Evolutionary conservation across 2,888 invertebrate species (phyloP), one percentile per base, ranked within the genome.

Genomic region (Cephus rjabovi): DNA sequence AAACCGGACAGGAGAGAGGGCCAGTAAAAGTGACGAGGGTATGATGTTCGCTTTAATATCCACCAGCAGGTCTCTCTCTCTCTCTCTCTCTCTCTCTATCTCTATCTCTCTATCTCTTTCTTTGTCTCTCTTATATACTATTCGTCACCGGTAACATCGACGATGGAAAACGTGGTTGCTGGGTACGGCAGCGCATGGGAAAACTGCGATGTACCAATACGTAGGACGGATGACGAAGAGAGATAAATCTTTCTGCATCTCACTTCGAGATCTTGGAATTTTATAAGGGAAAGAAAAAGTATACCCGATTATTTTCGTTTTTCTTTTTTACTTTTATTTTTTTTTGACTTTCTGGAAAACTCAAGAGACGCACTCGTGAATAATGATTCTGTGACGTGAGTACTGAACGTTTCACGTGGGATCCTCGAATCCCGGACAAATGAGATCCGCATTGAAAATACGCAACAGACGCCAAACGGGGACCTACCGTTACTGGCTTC

Each of bases 1-100:
- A 70, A 70, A 70, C 30, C 30, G 70, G 84, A 83, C 75, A 81
- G 33, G 84, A 85, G 82, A 77, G 81, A 85, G 81, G 86, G 81
- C 84, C 86, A 86, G 89, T 87, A 87, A 88, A 88, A 90, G 89
- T 90, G 90, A 90, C 89, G 90, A 90, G 90, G 90, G 90, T 91
- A 90, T 90, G 90, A 90, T 90, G 90, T 90, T 90, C 89, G 89
- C 89, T 90, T 90, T 90, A 90, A 90, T 90, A 89, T 90, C 89
- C 88, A 89, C 87, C 87, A 87, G 90, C 90, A 89, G 90, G 90
- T 69, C 75, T 33, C 56, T 35, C 74, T n/a, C 23, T 75, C 73
- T 77, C 75, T 73, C 74, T 75, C 76, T 69, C 74, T 33, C 34
- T 34, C 74, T n/a, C 23, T 75, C 69, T 77, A 74, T 73, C 71